Percentiles rank a stretch among this genome's conserved stretches.
Evolutionary conservation across 2,888 invertebrate species (phyloP).

Genomic region (Andrena dorsata): DNA sequence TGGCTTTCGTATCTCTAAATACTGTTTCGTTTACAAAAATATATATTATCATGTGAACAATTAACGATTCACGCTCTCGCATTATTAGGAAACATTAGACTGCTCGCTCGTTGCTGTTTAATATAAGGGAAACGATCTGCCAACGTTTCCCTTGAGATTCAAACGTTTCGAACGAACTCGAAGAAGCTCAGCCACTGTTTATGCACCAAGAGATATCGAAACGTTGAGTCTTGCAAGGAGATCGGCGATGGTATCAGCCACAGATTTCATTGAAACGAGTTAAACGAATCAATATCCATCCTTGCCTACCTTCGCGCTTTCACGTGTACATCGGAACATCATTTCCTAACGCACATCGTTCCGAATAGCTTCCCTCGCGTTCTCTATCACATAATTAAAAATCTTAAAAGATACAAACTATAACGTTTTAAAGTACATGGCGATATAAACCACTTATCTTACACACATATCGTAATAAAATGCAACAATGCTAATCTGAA

Average conservation of each 20-base stretch:
- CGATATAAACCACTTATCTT: conserved; percentile 1
- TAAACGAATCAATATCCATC: background rate
- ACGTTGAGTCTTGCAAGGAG: background rate
- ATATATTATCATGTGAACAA: conserved; percentile 5
- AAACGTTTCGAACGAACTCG: conserved; percentile 22
- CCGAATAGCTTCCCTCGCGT: background rate
- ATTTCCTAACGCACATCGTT: too few species aligned
- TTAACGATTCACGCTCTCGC: background rate
- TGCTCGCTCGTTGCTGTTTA: background rate
- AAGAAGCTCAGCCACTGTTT: background rate
- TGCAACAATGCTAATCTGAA: conserved; percentile 40
- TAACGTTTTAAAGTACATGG: conserved; percentile 22
- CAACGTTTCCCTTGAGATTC: conserved; percentile 45
- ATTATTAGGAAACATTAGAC: conserved; percentile 6
- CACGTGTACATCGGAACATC: background rate
- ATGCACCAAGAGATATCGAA: conserved; percentile 5
- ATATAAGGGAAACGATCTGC: background rate
- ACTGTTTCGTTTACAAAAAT: conserved; percentile 39
- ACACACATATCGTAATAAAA: conserved; percentile 22
- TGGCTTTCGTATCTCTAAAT: background rate
- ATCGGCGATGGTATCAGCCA: background rate
- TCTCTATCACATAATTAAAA: background rate
- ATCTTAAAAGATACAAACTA: conserved; percentile 11
- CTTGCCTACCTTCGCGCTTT: background rate
- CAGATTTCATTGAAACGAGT: conserved; percentile 26